Base-by-base conservation (phyloP, 2,797 vertebrate genomes). In the Dicrostonyx torquatus region DNA sequence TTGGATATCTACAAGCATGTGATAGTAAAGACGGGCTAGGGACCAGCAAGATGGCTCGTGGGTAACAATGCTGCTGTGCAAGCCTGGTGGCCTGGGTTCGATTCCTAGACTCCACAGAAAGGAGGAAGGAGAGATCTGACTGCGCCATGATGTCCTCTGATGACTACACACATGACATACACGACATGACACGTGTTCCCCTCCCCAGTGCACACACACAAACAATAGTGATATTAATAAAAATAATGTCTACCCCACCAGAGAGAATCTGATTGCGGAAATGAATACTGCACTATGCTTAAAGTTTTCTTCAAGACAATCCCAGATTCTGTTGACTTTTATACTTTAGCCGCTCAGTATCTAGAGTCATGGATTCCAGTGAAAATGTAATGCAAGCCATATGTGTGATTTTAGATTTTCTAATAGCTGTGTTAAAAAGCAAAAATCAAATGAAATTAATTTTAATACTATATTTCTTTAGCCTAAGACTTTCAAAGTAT, bases 381-480 rank as follows among this genome's bases (percentile, higher is more conserved):
- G 45, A 58, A 93, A 90, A 94, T 55, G 29, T 10, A 80, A 37
- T 45, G 34, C 1, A 34, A 37, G 11, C 60, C 45, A 66, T 62
- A 43, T 73, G 70, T 72, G 4, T 72, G 70, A 72, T 22, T 72
- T 72, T 72, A 72, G n/a, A 40, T 72, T 72, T 70, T 70, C 68
- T 37, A 70, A 20, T 37, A 70, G n/a, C 13, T 72, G 68, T 72
- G n/a, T 72, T 72, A 72, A 72, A 40, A 40, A 72, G 70, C 4
- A 5, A 24, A 37, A 40, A 40, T 5, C n/a, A 72, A 72, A 37
- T 72, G 68, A 72, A 50, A 6, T 1, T 37, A 60, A 53, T 83
- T 91, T 53, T 17, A n/a, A 78, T 64, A 62, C 76, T 58, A 8
- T 60, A 48, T 89, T 91, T 45, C 68, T 91, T 83, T 87, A 90